A percentile compares a stretch with the other conserved stretches of the same genome.
phyloP scores from a whole-genome alignment of 1,140 invertebrate species.

The Helicoverpa zea region DNA sequence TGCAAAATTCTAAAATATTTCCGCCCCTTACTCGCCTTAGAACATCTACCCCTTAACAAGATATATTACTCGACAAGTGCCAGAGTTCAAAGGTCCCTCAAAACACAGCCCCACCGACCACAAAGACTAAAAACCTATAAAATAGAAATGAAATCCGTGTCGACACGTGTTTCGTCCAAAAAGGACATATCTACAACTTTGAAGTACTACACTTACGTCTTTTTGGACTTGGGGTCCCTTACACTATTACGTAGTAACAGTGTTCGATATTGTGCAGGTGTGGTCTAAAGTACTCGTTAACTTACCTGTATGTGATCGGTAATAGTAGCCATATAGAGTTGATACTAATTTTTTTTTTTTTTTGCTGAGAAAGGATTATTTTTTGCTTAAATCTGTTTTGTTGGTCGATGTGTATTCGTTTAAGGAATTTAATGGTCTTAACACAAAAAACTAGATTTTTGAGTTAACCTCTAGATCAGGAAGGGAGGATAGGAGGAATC shows the following conservation, averaged over 20 bases:
- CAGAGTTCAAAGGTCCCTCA: conserved; percentile 17
- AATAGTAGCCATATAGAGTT: not conserved
- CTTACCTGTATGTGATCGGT: not conserved
- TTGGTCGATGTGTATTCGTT: too few species aligned
- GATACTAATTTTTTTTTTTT: too few species aligned
- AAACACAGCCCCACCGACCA: conserved; percentile 6
- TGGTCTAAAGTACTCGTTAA: conserved; percentile 4
- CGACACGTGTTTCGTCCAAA: not conserved
- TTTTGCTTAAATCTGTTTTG: too few species aligned
- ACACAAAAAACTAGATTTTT: too few species aligned
- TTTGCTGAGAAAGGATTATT: too few species aligned
- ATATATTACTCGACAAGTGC: not conserved
- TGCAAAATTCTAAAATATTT: not conserved
- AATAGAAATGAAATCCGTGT: conserved; percentile 41
- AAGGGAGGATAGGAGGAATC: too few species aligned
- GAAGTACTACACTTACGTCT: too few species aligned
- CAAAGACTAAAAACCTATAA: conserved; percentile 5
- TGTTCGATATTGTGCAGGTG: not conserved
- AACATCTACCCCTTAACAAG: not conserved
- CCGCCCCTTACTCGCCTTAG: not conserved
- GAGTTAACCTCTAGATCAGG: too few species aligned
- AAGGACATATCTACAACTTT: too few species aligned
- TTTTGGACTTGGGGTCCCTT: not conserved
- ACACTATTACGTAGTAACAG: conserved; percentile 11
- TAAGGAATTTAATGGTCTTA: too few species aligned